These are phyloP conservation scores for Nibea albiflora DNA, from an alignment of 2,113 vertebrate species.

Conservation along the genomic window DNA sequence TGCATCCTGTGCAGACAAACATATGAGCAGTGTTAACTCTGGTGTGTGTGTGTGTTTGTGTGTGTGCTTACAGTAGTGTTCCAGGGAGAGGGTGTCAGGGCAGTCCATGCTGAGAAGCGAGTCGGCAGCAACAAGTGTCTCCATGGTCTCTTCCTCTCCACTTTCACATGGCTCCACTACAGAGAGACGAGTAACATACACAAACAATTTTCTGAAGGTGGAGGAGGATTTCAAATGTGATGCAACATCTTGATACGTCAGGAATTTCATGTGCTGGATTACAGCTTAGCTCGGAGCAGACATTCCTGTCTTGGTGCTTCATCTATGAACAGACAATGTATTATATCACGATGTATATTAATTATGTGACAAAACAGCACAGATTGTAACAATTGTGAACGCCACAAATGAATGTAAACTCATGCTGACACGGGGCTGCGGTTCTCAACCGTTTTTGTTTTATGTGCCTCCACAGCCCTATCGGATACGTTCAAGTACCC, in stretches of 20 bases:
- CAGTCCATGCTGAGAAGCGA: slow-evolving; percentile 95
- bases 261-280: background rate
- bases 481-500: background rate
- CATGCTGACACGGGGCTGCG: background rate
- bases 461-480: background rate
- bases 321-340: background rate
- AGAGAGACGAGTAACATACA: slow-evolving; percentile 20
- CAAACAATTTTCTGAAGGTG: background rate
- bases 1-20: background rate
- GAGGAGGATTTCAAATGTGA: background rate
- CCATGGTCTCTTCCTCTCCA: slow-evolving; percentile 92
- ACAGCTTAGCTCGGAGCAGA: background rate
- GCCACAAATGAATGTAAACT: background rate
- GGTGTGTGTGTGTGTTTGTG: slow-evolving; percentile 2
- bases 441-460: background rate
- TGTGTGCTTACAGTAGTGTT: slow-evolving; percentile 88
- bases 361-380: background rate
- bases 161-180: slow-evolving; percentile 92
- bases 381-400: background rate
- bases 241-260: background rate
- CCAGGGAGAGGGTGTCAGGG: slow-evolving; percentile 85
- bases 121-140: slow-evolving; percentile 93
- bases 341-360: background rate
- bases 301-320: background rate
- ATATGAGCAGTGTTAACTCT: background rate